A percentile compares a stretch with the other conserved stretches of the same genome.
Conservation (phyloP, 37 sponge, comb jelly and placozoan species). For the Chondrosia reniformis region DNA sequence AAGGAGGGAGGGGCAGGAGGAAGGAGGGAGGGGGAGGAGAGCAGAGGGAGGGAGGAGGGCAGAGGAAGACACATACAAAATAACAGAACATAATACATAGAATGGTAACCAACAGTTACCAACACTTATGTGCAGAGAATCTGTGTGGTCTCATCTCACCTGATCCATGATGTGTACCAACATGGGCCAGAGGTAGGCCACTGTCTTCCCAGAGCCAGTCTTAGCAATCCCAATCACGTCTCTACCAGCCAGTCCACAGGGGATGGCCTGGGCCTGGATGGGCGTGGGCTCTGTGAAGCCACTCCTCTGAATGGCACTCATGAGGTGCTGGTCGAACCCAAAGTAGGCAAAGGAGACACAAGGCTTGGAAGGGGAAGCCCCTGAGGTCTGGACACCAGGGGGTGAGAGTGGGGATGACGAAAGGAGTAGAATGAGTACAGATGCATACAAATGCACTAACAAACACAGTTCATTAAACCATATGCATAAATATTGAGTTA, state of each 20-base stretch:
- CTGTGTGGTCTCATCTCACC: too few species aligned
- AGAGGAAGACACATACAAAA: too few species aligned
- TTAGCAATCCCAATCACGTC: constrained; percentile 96
- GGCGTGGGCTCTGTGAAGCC: constrained; percentile 90
- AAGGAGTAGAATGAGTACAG: background rate
- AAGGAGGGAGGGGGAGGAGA: too few species aligned
- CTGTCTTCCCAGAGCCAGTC: constrained; percentile 98
- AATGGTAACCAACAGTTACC: too few species aligned
- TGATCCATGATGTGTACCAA: constrained; percentile 90
- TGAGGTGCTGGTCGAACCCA: constrained; percentile 73
- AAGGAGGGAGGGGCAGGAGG: background rate
- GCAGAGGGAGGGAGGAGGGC: too few species aligned
- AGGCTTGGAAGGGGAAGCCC: constrained; percentile 74
- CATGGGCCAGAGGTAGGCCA: constrained; percentile 87
- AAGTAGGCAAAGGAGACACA: constrained; percentile 94
- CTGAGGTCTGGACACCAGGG: constrained; percentile 46
- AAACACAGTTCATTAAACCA: background rate
- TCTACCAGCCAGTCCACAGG: constrained; percentile 79
- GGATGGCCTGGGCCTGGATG: constrained; percentile 90
- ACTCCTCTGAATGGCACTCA: constrained; percentile 74
- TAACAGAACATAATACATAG: too few species aligned
- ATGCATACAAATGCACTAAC: background rate
- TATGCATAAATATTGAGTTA: background rate
- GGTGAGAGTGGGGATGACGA: background rate
- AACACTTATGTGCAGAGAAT: too few species aligned